Base-by-base conservation (phyloP, 2,797 vertebrate species). In the Pangasius krempfi region DNA sequence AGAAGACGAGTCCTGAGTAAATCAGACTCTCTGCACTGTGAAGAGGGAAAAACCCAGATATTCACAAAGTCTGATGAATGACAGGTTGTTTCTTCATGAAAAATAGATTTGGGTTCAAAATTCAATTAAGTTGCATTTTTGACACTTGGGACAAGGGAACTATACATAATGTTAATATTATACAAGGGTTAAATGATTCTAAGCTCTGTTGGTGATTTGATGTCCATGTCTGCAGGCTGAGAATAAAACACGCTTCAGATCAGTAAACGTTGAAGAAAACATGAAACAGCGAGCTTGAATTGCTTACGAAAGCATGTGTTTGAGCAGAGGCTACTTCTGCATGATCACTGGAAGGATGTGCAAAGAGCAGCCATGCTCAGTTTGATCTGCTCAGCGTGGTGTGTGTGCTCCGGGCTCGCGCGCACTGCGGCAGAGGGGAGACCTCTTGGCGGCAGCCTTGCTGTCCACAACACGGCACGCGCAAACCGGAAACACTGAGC, bases 371-470 rank as follows among this genome's bases (percentile, higher is more conserved):
- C 84, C 89, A 78, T 6, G 58, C 88, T 92, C 91, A 90, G 30
- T 70, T 91, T 91, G 10, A 47, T 92, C 88, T 92, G 81, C 91
- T 91, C 90, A 56, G 86, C 8, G 66, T 54, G 13, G 13, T 5
- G 0, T 30, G 5, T 44, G 5, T 18, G 8, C 80, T 81, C 86
- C 40, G 89, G 58, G 2, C n/a, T n/a, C 44, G 50, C 5, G 33
- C 86, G 10, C 62, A 52, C 62, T 88, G 90, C 90, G 47, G 30
- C 90, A 92, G 91, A 92, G 91, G 0, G n/a, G 54, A 0, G 30
- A 90, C 27, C 90, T 92, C 90, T 92, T 92, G 0, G 88, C 88
- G 91, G 91, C 91, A 90, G 91, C 84, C 86, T 72, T 6, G 87
- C 91, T 88, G 91, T 92, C 91, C 91, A 85, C 90, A 87, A 70